phyloP scores from a whole-genome alignment of 2,888 invertebrate species.

The Scelioninae gen. 1 region DNA sequence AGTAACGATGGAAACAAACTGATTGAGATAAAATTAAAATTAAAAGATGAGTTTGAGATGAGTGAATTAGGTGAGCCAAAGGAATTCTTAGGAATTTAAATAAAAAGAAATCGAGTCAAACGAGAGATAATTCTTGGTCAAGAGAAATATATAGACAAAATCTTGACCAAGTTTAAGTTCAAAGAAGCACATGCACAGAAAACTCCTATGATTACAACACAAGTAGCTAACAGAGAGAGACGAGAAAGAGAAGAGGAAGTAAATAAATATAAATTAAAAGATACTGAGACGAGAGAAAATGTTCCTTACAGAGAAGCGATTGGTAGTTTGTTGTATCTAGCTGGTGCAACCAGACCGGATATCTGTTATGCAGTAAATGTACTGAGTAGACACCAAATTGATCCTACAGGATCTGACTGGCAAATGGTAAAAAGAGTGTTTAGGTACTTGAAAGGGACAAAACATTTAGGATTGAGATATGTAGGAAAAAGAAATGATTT shows the following conservation, averaged over 20 bases:
- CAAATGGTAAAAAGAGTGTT: constrained; percentile 60
- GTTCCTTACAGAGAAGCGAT: constrained; percentile 70
- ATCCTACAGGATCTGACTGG: constrained; percentile 49
- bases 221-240: constrained; percentile 47
- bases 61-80: constrained; percentile 35
- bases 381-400: constrained; percentile 49
- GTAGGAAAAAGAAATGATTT: no score
- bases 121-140: constrained; percentile 37
- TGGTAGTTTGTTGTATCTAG: constrained; percentile 50
- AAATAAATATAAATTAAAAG: not conserved
- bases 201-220: constrained; percentile 59
- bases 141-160: constrained; percentile 43
- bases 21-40: constrained; percentile 34
- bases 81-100: constrained; percentile 33
- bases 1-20: constrained; percentile 53
- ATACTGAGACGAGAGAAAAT: constrained; percentile 27
- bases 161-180: constrained; percentile 47
- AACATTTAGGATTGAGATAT: no score
- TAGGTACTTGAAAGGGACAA: constrained; percentile 46
- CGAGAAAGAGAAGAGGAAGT: not conserved
- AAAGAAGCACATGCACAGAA: constrained; percentile 39
- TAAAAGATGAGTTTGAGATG: constrained; percentile 31
- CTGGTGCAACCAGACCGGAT: constrained; percentile 56
- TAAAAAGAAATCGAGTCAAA: constrained; percentile 40
- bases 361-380: constrained; percentile 58